Base-by-base conservation (phyloP, 2,888 invertebrate genomes). In the Dynastes hyllus region DNA sequence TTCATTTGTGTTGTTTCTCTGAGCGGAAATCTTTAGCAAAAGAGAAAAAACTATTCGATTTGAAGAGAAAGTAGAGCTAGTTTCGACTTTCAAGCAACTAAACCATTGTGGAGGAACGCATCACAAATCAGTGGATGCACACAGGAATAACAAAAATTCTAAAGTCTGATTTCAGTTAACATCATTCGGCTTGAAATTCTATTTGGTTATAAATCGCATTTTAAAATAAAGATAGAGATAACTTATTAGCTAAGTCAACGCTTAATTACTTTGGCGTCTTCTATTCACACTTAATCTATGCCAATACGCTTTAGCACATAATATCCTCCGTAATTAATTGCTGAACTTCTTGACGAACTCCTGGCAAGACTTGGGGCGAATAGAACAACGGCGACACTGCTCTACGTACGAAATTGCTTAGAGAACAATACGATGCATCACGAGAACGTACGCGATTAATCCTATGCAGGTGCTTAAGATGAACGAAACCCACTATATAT, bases 401-500 rank as follows among this genome's bases (percentile, higher is more conserved):
- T 51, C n/a, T 45, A 40, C 27, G 29, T 27, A 27, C 3, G 27
- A 22, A 51, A 51, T 29, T 51, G 51, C n/a, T 11, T 5, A 0
- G 22, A 16, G 69, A 66, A 66, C 27, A 69, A 51, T 69, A 51
- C 27, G 50, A 51, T 69, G 50, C 50, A 69, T 51, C 51, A 69
- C 69, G 29, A 29, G 27, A 50, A 29, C 69, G 13, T 29, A 51
- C 69, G 50, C 13, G 69, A 51, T 22, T 51, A 69, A 69, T 51
- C 51, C 3, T 51, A 51, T 29, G 51, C 69, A 69, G 51, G 29
- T 51, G 51, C 51, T 69, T 11, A 29, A n/a, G 51, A n/a, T 29
- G 69, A 69, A 11, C 16, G 51, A 69, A 69, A 27, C 45, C 40
- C 8, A 22, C 40, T 5, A 40, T n/a, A 4, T 40, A 40, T 40